Evolutionary conservation across 2,888 invertebrate species (phyloP).

Genomic region (Ceramica pisi): DNA sequence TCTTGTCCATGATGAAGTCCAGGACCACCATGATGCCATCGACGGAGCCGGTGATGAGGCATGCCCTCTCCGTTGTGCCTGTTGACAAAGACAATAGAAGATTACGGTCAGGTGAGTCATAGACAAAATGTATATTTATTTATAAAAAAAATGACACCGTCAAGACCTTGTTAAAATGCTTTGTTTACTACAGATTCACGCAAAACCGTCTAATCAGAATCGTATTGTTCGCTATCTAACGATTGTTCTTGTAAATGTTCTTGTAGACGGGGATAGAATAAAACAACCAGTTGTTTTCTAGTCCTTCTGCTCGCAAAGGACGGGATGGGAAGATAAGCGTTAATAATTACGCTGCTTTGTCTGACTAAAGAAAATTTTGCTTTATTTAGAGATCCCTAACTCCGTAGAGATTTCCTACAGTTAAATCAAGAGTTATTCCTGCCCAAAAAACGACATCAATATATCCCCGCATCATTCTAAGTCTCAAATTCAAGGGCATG

Average conservation of each 20-base stretch:
- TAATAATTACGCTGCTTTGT: constrained; percentile 38
- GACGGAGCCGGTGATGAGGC: constrained; percentile 97
- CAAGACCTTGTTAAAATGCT: constrained; percentile 16
- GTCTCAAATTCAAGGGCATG: not conserved
- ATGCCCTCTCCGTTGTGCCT: constrained; percentile 98
- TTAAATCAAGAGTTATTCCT: not conserved
- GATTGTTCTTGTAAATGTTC: constrained; percentile 21
- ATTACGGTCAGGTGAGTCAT: not conserved
- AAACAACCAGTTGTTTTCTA: constrained; percentile 40
- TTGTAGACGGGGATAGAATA: constrained; percentile 26
- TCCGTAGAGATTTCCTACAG: not conserved
- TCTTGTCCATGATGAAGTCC: constrained; percentile 98
- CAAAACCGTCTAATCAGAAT: constrained; percentile 17
- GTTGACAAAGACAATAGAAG: constrained; percentile 60
- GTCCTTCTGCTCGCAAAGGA: constrained; percentile 37
- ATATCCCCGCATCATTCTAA: not conserved
- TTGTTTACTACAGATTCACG: constrained; percentile 11
- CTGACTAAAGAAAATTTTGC: constrained; percentile 9
- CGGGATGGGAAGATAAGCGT: constrained; percentile 51
- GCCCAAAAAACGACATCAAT: constrained; percentile 7
- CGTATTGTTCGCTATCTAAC: constrained; percentile 26
- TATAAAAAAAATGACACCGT: too few species aligned
- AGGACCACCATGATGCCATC: constrained; percentile 97
- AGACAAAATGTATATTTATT: not conserved
- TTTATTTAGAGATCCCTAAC: constrained; percentile 17